Evolutionary conservation across 1,140 invertebrate species (phyloP), one percentile per base, ranked within the genome.

Genomic region (Thereuonema tuberculata): DNA sequence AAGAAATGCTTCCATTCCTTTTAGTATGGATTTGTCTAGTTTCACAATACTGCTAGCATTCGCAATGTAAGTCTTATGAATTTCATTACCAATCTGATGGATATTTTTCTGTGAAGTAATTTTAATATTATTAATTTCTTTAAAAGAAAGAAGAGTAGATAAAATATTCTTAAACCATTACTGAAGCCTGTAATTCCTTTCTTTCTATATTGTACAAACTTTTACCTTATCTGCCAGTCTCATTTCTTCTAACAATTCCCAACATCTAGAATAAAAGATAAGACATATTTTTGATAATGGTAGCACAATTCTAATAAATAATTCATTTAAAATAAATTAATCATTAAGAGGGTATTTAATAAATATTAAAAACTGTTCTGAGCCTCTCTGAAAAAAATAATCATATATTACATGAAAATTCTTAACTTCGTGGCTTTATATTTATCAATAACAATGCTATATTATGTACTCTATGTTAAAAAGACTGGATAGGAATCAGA

Each of bases 221-320:
- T n/a, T n/a, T 61, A 69, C 66, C 72, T 86, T 87, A 67, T 85
- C 82, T 17, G 85, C 80, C 53, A 79, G 76, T 61, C 84, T 79
- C 58, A 94, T 74, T 72, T 91, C 87, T 68, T 93, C 88, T 0
- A 93, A 87, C n/a, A 85, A 85, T 65, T 80, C 80, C 83, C 89
- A 93, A 69, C 88, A 94, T 0, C 87, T 74, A 64, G 63, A 66
- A 63, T 56, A 62, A 56, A 57, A 62, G 26, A 55, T 28, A 26
- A 28, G 12, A 55, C 14, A 55, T 50, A 37, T 37, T 37, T 37
- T 37, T 37, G 31, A 37, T 9, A 37, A 37, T 37, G 17, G 17
- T 9, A 37, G 17, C 48, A 50, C n/a, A 12, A 43, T n/a, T 43
- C 12, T n/a, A n/a, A n/a, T n/a, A n/a, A n/a, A n/a, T n/a, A 43